Conservation (phyloP, 2,113 vertebrate genomes). For the Bubo scandiacus region DNA sequence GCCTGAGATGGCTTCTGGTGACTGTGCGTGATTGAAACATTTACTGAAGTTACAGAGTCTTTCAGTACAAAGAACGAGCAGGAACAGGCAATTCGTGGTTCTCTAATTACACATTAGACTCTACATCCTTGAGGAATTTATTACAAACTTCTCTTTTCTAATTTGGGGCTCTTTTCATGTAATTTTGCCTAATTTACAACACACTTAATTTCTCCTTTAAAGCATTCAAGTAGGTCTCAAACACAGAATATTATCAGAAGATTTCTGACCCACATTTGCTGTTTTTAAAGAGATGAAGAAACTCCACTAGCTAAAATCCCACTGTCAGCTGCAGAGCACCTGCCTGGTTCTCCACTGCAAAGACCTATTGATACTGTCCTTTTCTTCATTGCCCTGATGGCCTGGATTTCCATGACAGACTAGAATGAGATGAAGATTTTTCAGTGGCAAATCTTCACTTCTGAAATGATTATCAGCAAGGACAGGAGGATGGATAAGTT, state of each 20-base stretch:
- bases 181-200: background rate
- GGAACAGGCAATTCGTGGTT: background rate
- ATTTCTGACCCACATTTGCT: background rate
- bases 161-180: background rate
- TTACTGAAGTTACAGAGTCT: background rate
- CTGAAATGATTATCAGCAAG: background rate
- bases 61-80: background rate
- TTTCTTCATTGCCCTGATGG: background rate
- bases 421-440: background rate
- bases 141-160: background rate
- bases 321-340: background rate
- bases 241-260: background rate
- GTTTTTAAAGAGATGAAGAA: background rate
- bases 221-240: background rate
- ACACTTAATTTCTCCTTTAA: background rate
- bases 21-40: background rate
- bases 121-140: background rate
- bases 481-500: background rate
- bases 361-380: background rate
- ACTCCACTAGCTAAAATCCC: background rate
- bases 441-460: background rate
- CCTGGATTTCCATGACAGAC: background rate
- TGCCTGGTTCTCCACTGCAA: too few relatives aligned
- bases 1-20: slow-evolving; percentile 6
- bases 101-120: background rate